A percentile compares a stretch with the other conserved stretches of the same genome.
Evolutionary conservation across 2,113 vertebrate species (phyloP).

Genomic region (human): GRCh38 chr11:99725001-99725500

Average conservation of each 20-base stretch:
- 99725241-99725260: background rate
- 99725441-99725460: background rate
- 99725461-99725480: background rate
- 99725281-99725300: background rate
- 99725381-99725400: background rate
- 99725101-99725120: background rate
- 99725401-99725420: background rate
- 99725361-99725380: background rate
- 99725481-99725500: background rate
- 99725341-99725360: background rate
- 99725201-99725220: background rate
- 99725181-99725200: background rate
- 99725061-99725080: background rate
- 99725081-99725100: background rate
- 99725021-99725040: background rate
- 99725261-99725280: background rate
- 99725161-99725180: background rate
- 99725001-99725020: background rate
- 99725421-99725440: background rate
- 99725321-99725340: background rate
- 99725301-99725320: background rate
- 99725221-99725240: background rate
- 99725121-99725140: background rate
- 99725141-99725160: background rate
- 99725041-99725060: background rate